Base-by-base conservation (phyloP, 2,797 vertebrate species). In the Enteromius afrohamiltoni region DNA sequence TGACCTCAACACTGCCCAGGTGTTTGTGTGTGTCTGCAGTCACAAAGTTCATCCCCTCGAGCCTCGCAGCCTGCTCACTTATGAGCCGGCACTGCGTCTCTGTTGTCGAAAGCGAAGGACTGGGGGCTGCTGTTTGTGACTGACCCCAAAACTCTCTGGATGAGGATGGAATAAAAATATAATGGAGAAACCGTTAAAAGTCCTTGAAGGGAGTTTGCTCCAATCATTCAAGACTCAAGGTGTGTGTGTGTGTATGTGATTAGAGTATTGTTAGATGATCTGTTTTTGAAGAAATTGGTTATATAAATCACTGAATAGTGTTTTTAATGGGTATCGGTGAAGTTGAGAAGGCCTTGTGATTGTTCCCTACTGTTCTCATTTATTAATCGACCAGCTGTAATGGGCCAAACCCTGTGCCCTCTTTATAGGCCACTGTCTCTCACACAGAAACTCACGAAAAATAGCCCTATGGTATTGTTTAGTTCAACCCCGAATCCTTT, bases 291-390 rank as follows among this genome's bases (percentile, higher is more conserved):
- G 55, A 93, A 93, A 93, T 95, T 93, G 93, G 91, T 91, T 92
- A 92, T 92, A 91, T 92, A 95, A 95, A 95, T 96, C 93, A 95
- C 83, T 89, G 86, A 67, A 92, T 88, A 87, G 89, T 86, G 92
- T 91, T 83, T 91, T 82, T 91, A 88, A 92, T 92, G 91, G 90
- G 90, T 88, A 92, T 89, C 85, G 64, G 70, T 82, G 49, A 87
- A 90, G 87, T 85, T 86, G 83, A 89, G 89, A 90, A 84, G 88
- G 85, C 86, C 88, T 88, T 88, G 84, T 87, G 78, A 70, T 74
- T 60, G 31, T 14, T 85, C 60, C 77, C 83, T 31, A 55, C 60
- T 75, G 58, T 82, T 71, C 51, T 60, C 80, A 45, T 71, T 86
- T 78, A 86, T 86, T 89, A 81, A 84, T 69, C 60, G 65, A 62